Percentiles rank a stretch among this genome's conserved stretches.
These are phyloP conservation scores for Clitarchus hookeri DNA, from an alignment of 2,888 invertebrate genomes.

Conservation along the genomic window DNA sequence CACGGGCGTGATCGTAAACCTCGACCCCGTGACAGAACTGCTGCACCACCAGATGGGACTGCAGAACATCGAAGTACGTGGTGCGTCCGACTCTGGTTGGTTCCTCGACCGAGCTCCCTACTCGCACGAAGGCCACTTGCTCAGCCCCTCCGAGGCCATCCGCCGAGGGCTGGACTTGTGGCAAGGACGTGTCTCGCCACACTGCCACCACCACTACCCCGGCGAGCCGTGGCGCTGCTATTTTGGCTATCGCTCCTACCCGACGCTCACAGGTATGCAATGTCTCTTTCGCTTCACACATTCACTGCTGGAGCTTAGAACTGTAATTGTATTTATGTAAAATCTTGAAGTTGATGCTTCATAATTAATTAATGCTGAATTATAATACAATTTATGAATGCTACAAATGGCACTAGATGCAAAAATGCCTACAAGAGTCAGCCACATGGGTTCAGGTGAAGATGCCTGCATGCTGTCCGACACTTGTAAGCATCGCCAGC, in stretches of 20 bases:
- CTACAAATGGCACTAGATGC: too few relatives aligned
- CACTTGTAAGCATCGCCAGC: too few relatives aligned
- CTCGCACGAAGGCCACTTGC: conserved; percentile 56
- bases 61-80: conserved; percentile 72
- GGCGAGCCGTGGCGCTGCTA: conserved; percentile 89
- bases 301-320: too few relatives aligned
- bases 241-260: conserved; percentile 87
- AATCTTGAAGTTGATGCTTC: too few relatives aligned
- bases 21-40: conserved; percentile 77
- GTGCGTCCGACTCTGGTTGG: conserved; percentile 93
- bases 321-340: too few relatives aligned
- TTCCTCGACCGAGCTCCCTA: conserved; percentile 86
- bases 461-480: too few relatives aligned
- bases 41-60: conserved; percentile 63
- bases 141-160: conserved; percentile 68
- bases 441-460: too few relatives aligned
- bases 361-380: too few relatives aligned
- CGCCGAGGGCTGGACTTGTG: conserved; percentile 77
- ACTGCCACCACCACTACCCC: conserved; percentile 71
- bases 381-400: too few relatives aligned
- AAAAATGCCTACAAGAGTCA: too few relatives aligned
- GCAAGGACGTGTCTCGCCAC: conserved; percentile 78
- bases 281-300: background rate
- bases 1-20: conserved; percentile 89
- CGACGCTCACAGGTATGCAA: conserved; percentile 71